Conservation (phyloP, 1,140 invertebrate species). For the Euwallacea fornicatus region DNA sequence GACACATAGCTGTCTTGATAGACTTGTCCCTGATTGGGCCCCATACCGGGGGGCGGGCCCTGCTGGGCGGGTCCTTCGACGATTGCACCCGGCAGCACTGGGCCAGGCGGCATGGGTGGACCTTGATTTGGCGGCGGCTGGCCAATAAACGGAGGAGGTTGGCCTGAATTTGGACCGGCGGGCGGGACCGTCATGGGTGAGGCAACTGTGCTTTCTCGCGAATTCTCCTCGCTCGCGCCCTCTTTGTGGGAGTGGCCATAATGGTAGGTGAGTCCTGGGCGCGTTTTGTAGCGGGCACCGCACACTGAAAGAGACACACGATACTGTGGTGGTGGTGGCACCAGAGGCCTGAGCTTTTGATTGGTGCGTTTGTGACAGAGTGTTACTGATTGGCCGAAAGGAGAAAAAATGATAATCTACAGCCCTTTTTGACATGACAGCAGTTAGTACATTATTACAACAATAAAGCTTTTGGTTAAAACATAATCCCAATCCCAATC, state of each 20-base stretch:
- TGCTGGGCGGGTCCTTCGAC: slow-evolving; percentile 30
- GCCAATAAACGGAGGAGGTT: slow-evolving; percentile 27
- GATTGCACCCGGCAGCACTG: slow-evolving; percentile 9
- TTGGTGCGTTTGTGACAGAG: background rate
- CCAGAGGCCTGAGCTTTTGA: background rate
- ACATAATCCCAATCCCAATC: too few species aligned
- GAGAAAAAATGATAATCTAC: slow-evolving; percentile 11
- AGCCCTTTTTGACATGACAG: slow-evolving; percentile 2
- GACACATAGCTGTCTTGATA: slow-evolving; percentile 72
- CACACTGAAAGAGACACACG: slow-evolving; percentile 72
- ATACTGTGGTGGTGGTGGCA: slow-evolving; percentile 8
- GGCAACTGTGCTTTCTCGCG: slow-evolving; percentile 53
- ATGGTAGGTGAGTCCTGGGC: slow-evolving; percentile 95
- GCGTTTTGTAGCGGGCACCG: slow-evolving; percentile 95
- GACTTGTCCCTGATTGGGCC: slow-evolving; percentile 54
- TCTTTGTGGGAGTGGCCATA: slow-evolving; percentile 94
- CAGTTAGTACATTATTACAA: too few species aligned
- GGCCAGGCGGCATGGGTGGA: slow-evolving; percentile 52
- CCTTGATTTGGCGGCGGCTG: slow-evolving; percentile 26
- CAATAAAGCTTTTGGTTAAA: too few species aligned
- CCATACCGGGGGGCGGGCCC: slow-evolving; percentile 31
- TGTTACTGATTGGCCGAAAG: slow-evolving; percentile 1
- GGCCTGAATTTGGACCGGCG: slow-evolving; percentile 49
- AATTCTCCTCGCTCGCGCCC: slow-evolving; percentile 56
- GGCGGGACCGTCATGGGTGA: slow-evolving; percentile 52